phyloP scores from a whole-genome alignment of 92 coral and sea anemone species.

The Epizoanthus rinbou region DNA sequence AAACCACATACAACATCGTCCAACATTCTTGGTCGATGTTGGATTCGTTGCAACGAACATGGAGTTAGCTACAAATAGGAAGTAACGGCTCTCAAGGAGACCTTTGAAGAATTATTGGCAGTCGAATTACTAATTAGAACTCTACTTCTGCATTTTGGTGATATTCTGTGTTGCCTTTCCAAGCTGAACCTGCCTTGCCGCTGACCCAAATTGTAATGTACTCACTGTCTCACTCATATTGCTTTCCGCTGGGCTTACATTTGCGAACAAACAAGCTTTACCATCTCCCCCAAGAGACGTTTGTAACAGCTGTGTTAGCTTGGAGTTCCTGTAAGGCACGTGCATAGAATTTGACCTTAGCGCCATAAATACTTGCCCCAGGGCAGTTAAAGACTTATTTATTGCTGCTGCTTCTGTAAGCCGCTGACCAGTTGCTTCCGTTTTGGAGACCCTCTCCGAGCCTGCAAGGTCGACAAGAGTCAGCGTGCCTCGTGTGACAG shows the following conservation, averaged over 20 bases:
- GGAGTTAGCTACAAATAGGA: no score
- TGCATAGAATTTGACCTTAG: constrained; percentile 88
- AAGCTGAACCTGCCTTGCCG: constrained; percentile 85
- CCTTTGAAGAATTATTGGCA: no score
- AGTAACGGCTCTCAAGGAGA: no score
- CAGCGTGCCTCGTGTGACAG: constrained; percentile 80
- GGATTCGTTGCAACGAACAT: no score
- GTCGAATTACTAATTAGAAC: not conserved
- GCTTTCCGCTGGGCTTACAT: constrained; percentile 78
- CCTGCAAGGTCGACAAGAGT: constrained; percentile 92
- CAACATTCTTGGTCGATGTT: no score
- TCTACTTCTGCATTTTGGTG: constrained; percentile 55
- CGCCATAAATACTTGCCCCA: constrained; percentile 88
- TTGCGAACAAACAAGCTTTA: constrained; percentile 88
- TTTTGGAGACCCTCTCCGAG: constrained; percentile 88
- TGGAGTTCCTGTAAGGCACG: constrained; percentile 89
- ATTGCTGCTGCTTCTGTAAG: constrained; percentile 94
- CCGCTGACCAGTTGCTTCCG: constrained; percentile 91
- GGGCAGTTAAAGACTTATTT: constrained; percentile 87
- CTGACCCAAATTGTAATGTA: constrained; percentile 85
- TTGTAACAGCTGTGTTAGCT: constrained; percentile 85
- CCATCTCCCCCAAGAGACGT: constrained; percentile 91
- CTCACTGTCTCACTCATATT: constrained; percentile 83
- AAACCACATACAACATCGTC: no score
- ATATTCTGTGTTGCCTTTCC: constrained; percentile 86